phyloP scores from a whole-genome alignment of 1,140 invertebrate species.

The Aporrectodea caliginosa region DNA sequence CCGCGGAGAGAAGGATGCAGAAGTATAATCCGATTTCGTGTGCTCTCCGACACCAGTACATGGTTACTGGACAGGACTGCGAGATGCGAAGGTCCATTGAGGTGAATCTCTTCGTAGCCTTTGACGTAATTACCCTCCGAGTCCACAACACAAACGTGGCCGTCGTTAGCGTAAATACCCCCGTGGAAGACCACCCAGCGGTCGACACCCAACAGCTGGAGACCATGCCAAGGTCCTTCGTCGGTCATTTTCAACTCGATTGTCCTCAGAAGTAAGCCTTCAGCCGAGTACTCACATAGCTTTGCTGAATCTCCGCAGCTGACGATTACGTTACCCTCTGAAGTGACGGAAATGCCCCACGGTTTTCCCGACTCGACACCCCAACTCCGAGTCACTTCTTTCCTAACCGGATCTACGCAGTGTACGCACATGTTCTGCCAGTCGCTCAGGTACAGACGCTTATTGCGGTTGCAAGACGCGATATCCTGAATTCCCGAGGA shows the following conservation, averaged over 20 bases:
- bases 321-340: not conserved
- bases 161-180: not conserved
- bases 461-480: not conserved
- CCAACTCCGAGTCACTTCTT: not conserved
- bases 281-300: not conserved
- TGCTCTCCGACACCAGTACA: not conserved
- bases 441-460: not conserved
- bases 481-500: not conserved
- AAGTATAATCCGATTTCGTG: not conserved
- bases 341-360: not conserved
- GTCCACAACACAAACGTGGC: not conserved
- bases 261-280: not conserved
- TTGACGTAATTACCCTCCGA: not conserved
- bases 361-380: not conserved
- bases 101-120: not conserved
- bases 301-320: not conserved
- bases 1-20: not conserved
- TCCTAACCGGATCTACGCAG: not conserved
- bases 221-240: not conserved
- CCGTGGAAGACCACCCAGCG: not conserved
- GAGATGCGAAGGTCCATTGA: not conserved
- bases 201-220: not conserved
- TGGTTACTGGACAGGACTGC: not conserved
- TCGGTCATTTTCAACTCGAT: not conserved
- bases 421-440: not conserved